phyloP scores from a whole-genome alignment of 2,888 invertebrate species.

The Empis livida region DNA sequence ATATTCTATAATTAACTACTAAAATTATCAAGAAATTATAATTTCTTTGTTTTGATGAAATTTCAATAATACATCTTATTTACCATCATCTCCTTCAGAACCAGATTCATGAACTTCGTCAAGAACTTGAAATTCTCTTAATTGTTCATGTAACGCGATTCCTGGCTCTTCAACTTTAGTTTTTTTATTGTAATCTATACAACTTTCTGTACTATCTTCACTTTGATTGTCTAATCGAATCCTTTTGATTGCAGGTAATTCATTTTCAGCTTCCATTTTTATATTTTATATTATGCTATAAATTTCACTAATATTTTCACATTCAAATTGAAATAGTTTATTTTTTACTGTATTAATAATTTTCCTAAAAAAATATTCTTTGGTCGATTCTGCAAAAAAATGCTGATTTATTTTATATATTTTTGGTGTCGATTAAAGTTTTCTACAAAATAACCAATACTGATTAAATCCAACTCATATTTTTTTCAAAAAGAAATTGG shows the following conservation, averaged over 20 bases:
- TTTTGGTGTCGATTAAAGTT: constrained; percentile 18
- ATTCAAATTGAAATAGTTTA: too few species aligned
- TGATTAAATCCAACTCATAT: constrained; percentile 36
- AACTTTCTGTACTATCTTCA: too few species aligned
- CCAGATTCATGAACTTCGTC: constrained; percentile 46
- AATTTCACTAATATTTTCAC: too few species aligned
- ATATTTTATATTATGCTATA: too few species aligned
- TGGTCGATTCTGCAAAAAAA: too few species aligned
- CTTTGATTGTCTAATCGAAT: too few species aligned
- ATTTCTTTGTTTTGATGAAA: too few species aligned
- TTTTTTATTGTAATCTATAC: constrained; percentile 12
- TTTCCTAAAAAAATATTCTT: too few species aligned
- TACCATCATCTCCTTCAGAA: constrained; percentile 27
- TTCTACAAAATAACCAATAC: constrained; percentile 36
- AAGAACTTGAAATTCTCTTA: constrained; percentile 49
- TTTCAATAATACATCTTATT: neutral
- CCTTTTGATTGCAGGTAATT: too few species aligned
- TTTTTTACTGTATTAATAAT: neutral
- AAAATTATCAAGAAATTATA: too few species aligned
- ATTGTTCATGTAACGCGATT: constrained; percentile 30
- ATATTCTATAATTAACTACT: too few species aligned
- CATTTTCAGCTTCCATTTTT: too few species aligned
- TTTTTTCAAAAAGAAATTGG: constrained; percentile 25
- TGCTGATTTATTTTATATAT: constrained; percentile 4
- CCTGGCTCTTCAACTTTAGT: constrained; percentile 24